These are phyloP conservation scores for Cremastinae sp. DNA, from an alignment of 2,888 invertebrate species.

Conservation along the genomic window DNA sequence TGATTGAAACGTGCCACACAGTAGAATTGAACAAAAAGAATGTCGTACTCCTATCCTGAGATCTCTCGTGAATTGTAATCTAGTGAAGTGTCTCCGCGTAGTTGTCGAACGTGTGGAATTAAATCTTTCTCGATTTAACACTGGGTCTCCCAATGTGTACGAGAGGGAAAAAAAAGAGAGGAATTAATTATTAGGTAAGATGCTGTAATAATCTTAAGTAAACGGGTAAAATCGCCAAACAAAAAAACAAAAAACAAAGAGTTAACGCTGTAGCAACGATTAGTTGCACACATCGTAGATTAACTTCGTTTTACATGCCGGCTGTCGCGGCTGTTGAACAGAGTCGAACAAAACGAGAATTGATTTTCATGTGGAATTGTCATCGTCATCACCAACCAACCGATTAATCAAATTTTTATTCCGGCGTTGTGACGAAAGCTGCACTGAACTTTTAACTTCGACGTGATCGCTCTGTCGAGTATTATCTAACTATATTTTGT, in stretches of 20 bases:
- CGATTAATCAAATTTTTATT: constrained; percentile 8
- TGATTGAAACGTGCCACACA: constrained; percentile 24
- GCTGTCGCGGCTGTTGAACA: neutral
- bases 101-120: constrained; percentile 34
- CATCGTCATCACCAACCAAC: constrained; percentile 19
- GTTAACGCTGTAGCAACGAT: neutral
- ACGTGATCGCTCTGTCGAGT: constrained; percentile 72
- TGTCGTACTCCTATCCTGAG: constrained; percentile 12
- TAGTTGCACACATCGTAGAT: constrained; percentile 45
- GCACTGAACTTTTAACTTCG: constrained; percentile 67
- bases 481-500: constrained; percentile 77
- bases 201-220: constrained; percentile 46
- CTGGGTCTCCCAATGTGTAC: constrained; percentile 15
- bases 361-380: constrained; percentile 3
- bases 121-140: neutral
- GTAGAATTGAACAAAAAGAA: constrained; percentile 4
- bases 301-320: constrained; percentile 49
- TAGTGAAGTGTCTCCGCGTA: constrained; percentile 41
- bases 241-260: constrained; percentile 1
- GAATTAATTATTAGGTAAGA: constrained; percentile 33
- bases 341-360: neutral
- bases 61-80: constrained; percentile 54
- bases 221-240: constrained; percentile 24
- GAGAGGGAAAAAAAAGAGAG: neutral
- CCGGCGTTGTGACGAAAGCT: constrained; percentile 56